phyloP scores from a whole-genome alignment of 2,113 vertebrate genomes.

The Coreoperca whiteheadi region DNA sequence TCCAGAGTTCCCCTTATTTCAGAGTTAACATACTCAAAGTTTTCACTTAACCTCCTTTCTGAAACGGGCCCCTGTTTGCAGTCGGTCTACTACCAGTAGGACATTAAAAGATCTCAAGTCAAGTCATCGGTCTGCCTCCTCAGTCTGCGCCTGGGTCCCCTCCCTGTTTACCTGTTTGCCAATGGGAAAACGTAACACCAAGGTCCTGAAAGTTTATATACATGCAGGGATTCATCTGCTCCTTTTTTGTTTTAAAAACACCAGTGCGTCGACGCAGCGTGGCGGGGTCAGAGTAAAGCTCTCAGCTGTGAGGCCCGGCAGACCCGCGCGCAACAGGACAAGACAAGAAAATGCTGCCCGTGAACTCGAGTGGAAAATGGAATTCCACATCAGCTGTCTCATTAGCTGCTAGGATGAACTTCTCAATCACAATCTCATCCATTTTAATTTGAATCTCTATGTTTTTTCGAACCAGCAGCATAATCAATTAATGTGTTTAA shows the following conservation, averaged over 20 bases:
- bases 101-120: too few relatives aligned
- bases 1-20: too few relatives aligned
- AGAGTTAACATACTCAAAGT: too few relatives aligned
- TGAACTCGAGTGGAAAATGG: not conserved
- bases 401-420: not conserved
- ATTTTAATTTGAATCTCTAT: conserved; percentile 6
- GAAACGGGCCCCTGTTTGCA: too few relatives aligned
- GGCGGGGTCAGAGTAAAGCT: not conserved
- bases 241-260: not conserved
- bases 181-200: too few relatives aligned
- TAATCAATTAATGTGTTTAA: not conserved
- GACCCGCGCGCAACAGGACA: not conserved
- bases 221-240: not conserved
- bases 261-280: too few relatives aligned
- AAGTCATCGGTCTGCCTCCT: too few relatives aligned
- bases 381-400: not conserved
- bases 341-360: not conserved
- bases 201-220: not conserved
- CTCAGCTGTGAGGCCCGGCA: not conserved
- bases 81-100: too few relatives aligned
- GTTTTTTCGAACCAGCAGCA: not conserved
- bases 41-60: too few relatives aligned
- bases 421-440: not conserved
- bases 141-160: too few relatives aligned
- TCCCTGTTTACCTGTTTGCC: too few relatives aligned